A percentile compares a stretch with the other conserved stretches of the same genome.
Conservation (phyloP, 2,797 vertebrate species). For the Tenualosa thibaudeaui region DNA sequence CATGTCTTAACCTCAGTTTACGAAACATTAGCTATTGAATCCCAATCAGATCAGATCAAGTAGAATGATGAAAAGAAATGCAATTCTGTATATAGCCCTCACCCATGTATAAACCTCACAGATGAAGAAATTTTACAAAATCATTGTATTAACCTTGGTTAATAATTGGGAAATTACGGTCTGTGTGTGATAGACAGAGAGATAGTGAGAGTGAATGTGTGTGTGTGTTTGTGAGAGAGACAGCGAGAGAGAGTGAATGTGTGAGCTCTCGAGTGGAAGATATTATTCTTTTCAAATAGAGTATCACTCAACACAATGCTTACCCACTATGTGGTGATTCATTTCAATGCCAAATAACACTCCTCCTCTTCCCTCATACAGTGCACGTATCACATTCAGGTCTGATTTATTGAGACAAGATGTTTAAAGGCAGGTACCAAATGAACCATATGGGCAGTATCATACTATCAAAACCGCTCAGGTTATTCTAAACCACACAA, state of each 20-base stretch:
- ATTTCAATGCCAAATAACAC: not conserved
- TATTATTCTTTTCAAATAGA: not conserved
- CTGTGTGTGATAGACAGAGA: not conserved
- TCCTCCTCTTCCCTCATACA: not conserved
- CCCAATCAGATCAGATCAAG: too few species aligned
- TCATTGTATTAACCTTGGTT: too few species aligned
- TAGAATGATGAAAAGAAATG: too few species aligned
- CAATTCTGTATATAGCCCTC: too few species aligned
- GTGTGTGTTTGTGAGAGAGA: not conserved
- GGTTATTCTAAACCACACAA: not conserved
- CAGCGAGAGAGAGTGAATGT: not conserved
- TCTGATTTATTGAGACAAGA: not conserved
- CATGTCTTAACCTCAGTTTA: too few species aligned
- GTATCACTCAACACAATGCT: not conserved
- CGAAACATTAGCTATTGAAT: too few species aligned
- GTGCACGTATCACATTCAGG: not conserved
- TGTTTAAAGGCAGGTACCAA: not conserved
- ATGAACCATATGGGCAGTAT: not conserved
- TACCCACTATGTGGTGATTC: not conserved
- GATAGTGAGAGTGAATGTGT: too few species aligned
- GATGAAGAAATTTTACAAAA: too few species aligned
- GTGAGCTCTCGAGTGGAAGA: not conserved
- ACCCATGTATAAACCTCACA: too few species aligned
- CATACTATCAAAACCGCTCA: not conserved
- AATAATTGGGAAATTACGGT: not conserved